Evolutionary conservation across 1,140 invertebrate species (phyloP).

Genomic region (Belonocnema kinseyi): DNA sequence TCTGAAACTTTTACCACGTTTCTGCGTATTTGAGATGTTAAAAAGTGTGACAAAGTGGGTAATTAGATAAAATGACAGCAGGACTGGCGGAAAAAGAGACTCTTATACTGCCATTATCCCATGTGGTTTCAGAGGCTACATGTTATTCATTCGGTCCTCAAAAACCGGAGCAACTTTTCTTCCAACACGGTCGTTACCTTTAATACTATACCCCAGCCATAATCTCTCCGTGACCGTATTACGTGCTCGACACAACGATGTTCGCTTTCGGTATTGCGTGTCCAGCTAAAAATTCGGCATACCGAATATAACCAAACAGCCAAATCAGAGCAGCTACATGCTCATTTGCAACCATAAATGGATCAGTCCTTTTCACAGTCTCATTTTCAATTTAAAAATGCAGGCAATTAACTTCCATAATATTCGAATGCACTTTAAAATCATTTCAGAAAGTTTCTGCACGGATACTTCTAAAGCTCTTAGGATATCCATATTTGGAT

Average conservation of each 20-base stretch:
- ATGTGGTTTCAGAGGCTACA: neutral
- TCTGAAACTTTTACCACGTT: no score
- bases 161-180: constrained; percentile 1
- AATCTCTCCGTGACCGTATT: constrained; percentile 17
- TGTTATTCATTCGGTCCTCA: neutral
- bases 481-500: no score
- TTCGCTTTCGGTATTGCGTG: constrained; percentile 29
- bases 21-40: no score
- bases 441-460: no score
- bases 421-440: neutral
- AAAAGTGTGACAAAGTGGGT: neutral
- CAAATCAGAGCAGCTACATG: neutral
- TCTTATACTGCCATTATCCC: neutral
- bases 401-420: neutral
- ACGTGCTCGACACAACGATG: constrained; percentile 15
- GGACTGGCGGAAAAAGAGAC: neutral
- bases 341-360: constrained; percentile 10
- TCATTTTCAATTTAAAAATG: neutral
- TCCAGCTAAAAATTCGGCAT: constrained; percentile 15
- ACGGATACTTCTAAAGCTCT: no score
- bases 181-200: constrained; percentile 22
- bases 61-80: neutral
- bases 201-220: constrained; percentile 10
- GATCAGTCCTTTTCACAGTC: constrained; percentile 13
- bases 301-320: neutral